These are phyloP conservation scores for Morinoia aosen DNA, from an alignment of 2,888 invertebrate genomes.

Conservation along the genomic window DNA sequence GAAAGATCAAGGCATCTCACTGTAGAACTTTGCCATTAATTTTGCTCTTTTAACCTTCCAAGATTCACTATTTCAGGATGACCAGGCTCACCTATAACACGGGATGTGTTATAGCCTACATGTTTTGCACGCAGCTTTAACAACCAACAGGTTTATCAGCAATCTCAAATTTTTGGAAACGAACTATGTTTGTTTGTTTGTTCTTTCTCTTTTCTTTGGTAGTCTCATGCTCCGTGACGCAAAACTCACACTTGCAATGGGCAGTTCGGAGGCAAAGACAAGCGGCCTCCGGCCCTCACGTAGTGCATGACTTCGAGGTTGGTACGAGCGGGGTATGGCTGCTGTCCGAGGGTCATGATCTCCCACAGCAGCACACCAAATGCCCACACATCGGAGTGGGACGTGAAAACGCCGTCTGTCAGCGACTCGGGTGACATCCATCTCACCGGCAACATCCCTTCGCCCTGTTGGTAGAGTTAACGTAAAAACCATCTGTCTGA, in stretches of 20 bases:
- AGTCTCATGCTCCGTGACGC: not conserved
- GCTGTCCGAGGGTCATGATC: slow-evolving; percentile 94
- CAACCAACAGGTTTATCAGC: no score
- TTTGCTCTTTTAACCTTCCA: not conserved
- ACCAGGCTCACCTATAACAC: not conserved
- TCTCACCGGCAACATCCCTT: slow-evolving; percentile 68
- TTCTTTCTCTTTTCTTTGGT: not conserved
- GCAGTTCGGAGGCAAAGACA: slow-evolving; percentile 85
- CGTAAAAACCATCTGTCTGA: slow-evolving; percentile 67
- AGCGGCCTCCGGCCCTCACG: slow-evolving; percentile 87
- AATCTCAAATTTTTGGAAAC: not conserved
- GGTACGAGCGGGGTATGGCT: slow-evolving; percentile 94
- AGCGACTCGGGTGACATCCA: slow-evolving; percentile 99
- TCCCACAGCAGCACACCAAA: slow-evolving; percentile 96
- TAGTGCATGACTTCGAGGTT: slow-evolving; percentile 93
- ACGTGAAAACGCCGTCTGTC: slow-evolving; percentile 95
- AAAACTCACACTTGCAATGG: slow-evolving; percentile 77
- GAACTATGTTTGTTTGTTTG: not conserved
- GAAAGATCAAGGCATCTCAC: no score
- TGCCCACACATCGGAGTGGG: slow-evolving; percentile 97
- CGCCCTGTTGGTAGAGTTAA: slow-evolving; percentile 56
- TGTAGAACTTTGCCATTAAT: not conserved
- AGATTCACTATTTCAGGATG: not conserved
- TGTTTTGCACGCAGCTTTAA: no score
- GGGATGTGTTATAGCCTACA: no score